These are phyloP conservation scores for Pseudomyrmex dendroicus DNA, from an alignment of 1,140 invertebrate species.

Conservation along the genomic window DNA sequence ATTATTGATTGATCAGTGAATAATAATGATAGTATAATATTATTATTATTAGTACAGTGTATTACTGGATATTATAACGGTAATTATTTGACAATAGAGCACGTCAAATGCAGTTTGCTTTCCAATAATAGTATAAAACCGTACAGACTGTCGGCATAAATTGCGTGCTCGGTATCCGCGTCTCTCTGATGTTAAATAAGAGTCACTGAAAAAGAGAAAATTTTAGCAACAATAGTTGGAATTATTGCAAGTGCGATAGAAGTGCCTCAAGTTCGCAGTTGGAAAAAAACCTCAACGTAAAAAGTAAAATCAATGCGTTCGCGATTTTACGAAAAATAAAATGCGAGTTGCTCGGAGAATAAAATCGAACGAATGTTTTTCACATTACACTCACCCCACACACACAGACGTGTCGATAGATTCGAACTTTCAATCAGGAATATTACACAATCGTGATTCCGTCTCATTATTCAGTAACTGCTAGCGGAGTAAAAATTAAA, in stretches of 20 bases:
- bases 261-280: conserved; percentile 5
- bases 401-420: conserved; percentile 2
- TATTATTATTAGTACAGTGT: conserved; percentile 17
- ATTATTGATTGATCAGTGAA: conserved; percentile 26
- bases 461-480: conserved; percentile 33
- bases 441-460: conserved; percentile 1
- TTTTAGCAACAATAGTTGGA: not conserved
- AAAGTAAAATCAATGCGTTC: not conserved
- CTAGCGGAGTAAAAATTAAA: conserved; percentile 58
- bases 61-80: conserved; percentile 4
- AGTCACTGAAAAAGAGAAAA: not conserved
- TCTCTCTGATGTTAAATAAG: not conserved
- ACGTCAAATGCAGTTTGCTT: not conserved
- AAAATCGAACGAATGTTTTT: conserved; percentile 1
- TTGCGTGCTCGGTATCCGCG: not conserved
- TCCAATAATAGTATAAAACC: not conserved
- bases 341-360: not conserved
- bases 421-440: conserved; percentile 26
- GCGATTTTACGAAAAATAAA: not conserved
- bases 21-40: conserved; percentile 32
- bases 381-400: not conserved
- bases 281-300: not conserved
- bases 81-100: conserved; percentile 36
- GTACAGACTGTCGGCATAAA: not conserved
- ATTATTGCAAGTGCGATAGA: not conserved